These are phyloP conservation scores for Stichodactyla helianthus DNA, from an alignment of 64 coral and sea anemone species.

Conservation along the genomic window DNA sequence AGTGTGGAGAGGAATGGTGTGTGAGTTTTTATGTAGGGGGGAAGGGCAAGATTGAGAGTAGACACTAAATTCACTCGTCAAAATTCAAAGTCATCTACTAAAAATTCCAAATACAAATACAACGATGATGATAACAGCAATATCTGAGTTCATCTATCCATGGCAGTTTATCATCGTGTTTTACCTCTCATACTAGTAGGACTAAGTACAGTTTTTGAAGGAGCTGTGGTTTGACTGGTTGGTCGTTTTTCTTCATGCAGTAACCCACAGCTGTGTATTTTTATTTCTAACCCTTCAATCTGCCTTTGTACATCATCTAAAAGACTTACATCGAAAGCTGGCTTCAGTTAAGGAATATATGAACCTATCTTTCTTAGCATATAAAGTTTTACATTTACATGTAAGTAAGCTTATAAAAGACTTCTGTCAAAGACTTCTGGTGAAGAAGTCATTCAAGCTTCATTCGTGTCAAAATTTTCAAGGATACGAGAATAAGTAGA, in stretches of 20 bases:
- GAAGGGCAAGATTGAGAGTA: too few relatives aligned
- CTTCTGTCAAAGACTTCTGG: too few relatives aligned
- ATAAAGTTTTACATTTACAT: too few relatives aligned
- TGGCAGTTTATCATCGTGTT: not conserved
- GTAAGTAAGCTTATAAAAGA: too few relatives aligned
- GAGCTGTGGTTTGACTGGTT: not conserved
- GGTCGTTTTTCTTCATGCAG: slow-evolving; percentile 36
- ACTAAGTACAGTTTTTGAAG: slow-evolving; percentile 22
- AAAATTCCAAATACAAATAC: too few relatives aligned
- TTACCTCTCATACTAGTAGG: slow-evolving; percentile 48
- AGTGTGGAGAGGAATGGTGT: too few relatives aligned
- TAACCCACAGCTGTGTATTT: slow-evolving; percentile 36
- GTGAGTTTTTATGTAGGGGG: too few relatives aligned
- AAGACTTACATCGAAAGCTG: slow-evolving; percentile 70
- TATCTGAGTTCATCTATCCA: not conserved
- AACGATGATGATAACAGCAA: not conserved
- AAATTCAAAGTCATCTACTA: too few relatives aligned
- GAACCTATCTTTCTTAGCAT: too few relatives aligned
- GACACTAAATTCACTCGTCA: too few relatives aligned
- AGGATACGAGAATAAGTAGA: slow-evolving; percentile 78
- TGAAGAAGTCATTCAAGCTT: too few relatives aligned
- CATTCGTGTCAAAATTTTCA: not conserved
- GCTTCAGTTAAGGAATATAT: not conserved
- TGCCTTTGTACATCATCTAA: slow-evolving; percentile 65
- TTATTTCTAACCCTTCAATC: slow-evolving; percentile 58